Evolutionary conservation across 2,113 vertebrate genomes (phyloP), one percentile per base, ranked within the genome.

Genomic region (Oncorhynchus clarkii): DNA sequence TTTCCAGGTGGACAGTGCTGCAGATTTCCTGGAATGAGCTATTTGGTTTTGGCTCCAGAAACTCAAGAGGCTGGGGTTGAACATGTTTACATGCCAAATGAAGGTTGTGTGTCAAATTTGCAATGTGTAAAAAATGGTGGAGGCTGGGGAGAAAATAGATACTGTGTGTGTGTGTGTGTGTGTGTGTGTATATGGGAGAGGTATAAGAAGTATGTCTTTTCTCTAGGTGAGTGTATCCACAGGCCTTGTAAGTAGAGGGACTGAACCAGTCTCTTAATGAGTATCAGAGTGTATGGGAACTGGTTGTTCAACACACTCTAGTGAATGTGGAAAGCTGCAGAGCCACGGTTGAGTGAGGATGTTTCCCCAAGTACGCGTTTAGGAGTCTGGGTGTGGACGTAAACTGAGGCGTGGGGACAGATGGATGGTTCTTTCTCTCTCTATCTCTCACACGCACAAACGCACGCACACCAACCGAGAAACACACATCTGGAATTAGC

Each of bases 1-100:
- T 82, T 92, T 92, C 90, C 92, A 92, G 89, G 91, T 91, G 91
- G 90, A 72, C 27, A 48, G 71, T 79, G 78, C 69, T 51, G 68
- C 74, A 86, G 77, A 86, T 85, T 92, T 88, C 74, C 77, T 78
- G 70, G 73, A 89, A 85, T 82, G 75, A 84, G 81, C 78, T 86
- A 64, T 62, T 59, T 79, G 22, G 82, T 82, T 70, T 73, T 22
- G 45, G 48, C 29, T 73, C 59, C 29, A 14, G 70, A 16, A 2
- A 20, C 18, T 22, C 71, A 45, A 45, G 9, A 45, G 39, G 39
- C 20, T 57, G 18, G 78, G 39, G 72, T 72, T 70, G 59, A 77
- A 76, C 70, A 65, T 2, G 76, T 72, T 86, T 77, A 73, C 60
- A 64, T 75, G 62, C 54, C 69, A 66, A 78, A 82, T 71, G 24